These are phyloP conservation scores for Ochropleura plecta DNA, from an alignment of 2,888 invertebrate species.

Conservation along the genomic window DNA sequence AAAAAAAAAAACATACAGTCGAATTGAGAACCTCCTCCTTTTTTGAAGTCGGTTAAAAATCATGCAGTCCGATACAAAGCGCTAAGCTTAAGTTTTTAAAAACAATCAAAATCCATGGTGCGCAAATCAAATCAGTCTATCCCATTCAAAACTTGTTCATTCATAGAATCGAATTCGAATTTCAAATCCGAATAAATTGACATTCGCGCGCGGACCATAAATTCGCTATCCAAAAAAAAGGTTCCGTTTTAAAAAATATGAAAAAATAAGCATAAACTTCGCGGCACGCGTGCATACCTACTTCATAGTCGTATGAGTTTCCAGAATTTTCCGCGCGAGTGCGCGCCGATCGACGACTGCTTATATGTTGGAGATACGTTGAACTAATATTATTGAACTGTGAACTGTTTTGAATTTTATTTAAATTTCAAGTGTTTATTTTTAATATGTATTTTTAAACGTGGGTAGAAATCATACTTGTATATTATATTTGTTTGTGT, in stretches of 20 bases:
- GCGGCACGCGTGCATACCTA: conserved; percentile 69
- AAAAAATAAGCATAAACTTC: conserved; percentile 75
- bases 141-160: conserved; percentile 48
- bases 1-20: too few relatives aligned
- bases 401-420: conserved; percentile 54
- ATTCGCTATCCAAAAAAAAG: conserved; percentile 57
- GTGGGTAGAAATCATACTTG: neutral
- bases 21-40: too few relatives aligned
- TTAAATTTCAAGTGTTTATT: conserved; percentile 29
- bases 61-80: neutral
- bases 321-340: conserved; percentile 83
- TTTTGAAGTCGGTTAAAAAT: too few relatives aligned
- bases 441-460: conserved; percentile 12
- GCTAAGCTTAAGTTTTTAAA: neutral
- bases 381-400: conserved; percentile 58
- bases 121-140: conserved; percentile 37
- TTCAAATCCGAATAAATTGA: conserved; percentile 64
- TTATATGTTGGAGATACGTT: conserved; percentile 60
- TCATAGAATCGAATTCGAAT: conserved; percentile 52
- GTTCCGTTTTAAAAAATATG: conserved; percentile 56
- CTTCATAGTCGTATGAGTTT: conserved; percentile 81
- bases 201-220: conserved; percentile 53
- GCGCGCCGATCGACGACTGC: conserved; percentile 73
- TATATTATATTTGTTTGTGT: neutral
- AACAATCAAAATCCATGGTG: conserved; percentile 24